Base-by-base conservation (phyloP, 1,140 invertebrate species). In the Epicauta chinensis region DNA sequence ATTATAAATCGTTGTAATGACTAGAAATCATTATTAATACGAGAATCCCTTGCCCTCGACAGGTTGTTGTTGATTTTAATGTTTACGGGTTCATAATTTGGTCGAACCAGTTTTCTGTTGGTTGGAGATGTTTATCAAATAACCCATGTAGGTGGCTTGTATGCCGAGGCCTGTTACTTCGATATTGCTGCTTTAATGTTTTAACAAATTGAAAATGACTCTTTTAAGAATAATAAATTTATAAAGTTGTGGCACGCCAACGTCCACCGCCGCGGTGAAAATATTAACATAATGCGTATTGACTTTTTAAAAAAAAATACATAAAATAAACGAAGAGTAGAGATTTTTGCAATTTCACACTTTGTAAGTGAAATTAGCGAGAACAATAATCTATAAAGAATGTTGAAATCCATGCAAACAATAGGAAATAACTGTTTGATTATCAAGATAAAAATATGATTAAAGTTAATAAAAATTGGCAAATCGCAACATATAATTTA, bases 61-160 rank as follows among this genome's bases (percentile, higher is more conserved):
- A 23, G 4, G 23, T 23, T 23, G 47, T 41, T 51, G 50, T 57
- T 53, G 53, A 53, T 57, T 49, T 51, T 46, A 46, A 43, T 51
- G 55, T 57, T 57, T 57, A 57, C 55, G 51, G 51, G 55, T 53
- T 49, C 40, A 57, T 57, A 57, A 57, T 53, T 57, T 57, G 55
- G 51, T 47, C 45, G 44, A 55, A 54, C 53, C 53, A 53, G 52
- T 51, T 55, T 39, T 35, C 41, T 38, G 34, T 7, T 11, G 32
- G 32, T 34, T 3, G 10, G 32, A 34, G 58, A 60, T 55, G 47
- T 44, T 23, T 60, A 60, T 60, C 58, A 23, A 23, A 23, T 5
- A 13, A 14, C 14, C 46, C 51, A 57, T 57, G 58, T 60, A 60
- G 58, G 58, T 60, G 58, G 58, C 58, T 57, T 60, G 55, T 60